A percentile compares a stretch with the other conserved stretches of the same genome.
These are phyloP conservation scores for Drosophila prosaltans DNA, from an alignment of 1,140 invertebrate genomes.

Conservation along the genomic window DNA sequence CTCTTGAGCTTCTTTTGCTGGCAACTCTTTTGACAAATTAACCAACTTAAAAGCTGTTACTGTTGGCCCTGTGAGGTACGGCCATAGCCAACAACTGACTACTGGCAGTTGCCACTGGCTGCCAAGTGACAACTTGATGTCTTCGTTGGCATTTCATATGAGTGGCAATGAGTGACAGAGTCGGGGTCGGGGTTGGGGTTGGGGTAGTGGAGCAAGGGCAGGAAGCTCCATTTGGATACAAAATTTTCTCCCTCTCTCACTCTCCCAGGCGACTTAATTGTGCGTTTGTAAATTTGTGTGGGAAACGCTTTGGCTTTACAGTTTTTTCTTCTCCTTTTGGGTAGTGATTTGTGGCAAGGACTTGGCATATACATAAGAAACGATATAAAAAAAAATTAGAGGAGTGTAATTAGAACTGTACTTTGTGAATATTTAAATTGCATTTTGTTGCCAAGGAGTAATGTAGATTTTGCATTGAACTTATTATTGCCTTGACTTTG, in stretches of 20 bases:
- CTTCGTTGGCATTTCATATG: conserved; percentile 55
- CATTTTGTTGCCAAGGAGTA: not conserved
- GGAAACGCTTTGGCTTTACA: conserved; percentile 35
- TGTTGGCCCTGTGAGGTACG: conserved; percentile 22
- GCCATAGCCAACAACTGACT: conserved; percentile 13
- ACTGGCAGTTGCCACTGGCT: conserved; percentile 30
- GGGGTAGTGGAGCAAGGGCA: conserved; percentile 4
- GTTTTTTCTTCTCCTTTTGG: not conserved
- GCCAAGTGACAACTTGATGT: conserved; percentile 70
- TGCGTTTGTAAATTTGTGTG: conserved; percentile 65
- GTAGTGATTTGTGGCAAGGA: conserved; percentile 10
- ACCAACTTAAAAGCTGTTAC: conserved; percentile 58
- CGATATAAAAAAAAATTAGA: not conserved
- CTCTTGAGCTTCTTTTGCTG: conserved; percentile 9
- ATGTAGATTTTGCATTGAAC: not conserved
- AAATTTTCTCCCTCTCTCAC: not conserved
- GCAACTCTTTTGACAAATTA: conserved; percentile 64
- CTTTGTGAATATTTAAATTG: not conserved
- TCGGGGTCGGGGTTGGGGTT: not conserved
- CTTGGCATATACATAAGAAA: not conserved
- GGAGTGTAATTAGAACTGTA: no score
- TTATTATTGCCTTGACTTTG: conserved; percentile 7
- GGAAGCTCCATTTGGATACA: conserved; percentile 46
- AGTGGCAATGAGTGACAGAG: not conserved
- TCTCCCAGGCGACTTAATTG: conserved; percentile 69